Base-by-base conservation (phyloP, 2,888 invertebrate genomes). In the Drosophila parthenogenetica region DNA sequence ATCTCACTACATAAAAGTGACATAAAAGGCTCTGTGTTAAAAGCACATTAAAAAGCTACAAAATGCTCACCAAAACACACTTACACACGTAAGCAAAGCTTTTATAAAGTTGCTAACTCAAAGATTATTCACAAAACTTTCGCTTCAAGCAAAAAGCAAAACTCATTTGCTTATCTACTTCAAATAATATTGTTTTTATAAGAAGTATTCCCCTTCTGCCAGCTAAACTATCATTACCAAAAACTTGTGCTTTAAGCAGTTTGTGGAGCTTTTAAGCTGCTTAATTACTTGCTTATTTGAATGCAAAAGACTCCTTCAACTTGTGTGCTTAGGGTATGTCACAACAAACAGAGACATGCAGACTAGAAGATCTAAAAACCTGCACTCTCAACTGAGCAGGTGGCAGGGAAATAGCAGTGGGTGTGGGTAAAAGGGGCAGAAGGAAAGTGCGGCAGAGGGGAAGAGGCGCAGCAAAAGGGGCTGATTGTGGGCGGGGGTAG, bases 281-380 rank as follows among this genome's bases (percentile, higher is more conserved):
- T 43, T 32, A 55, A 55, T 43, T 55, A 55, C 43, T 14, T 43
- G 32, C 19, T 43, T 35, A 35, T 43, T 35, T 19, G 35, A 43
- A 35, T 43, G 54, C 43, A 7, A n/a, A 10, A 55, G 32, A 43
- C 50, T 46, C 37, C 45, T 16, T 42, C 16, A 25, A 29, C 16
- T 14, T 32, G 1, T 0, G 2, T 53, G 39, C 46, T 29, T 46
- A 74, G 75, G 63, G 73, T 77, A 73, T 73, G 43, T 45, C 54
- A 54, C 39, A 64, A 58, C 75, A 77, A 78, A 64, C 78, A 76
- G 61, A 69, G 73, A 68, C 69, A 65, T 61, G 72, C 72, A 65
- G 77, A 66, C 66, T 70, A 40, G 59, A 39, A 61, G 53, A 60
- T 72, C 73, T 69, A 54, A 50, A 58, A 68, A 68, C 66, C 67